Conservation (phyloP, 2,113 vertebrate genomes). For the Ptyas mucosa region DNA sequence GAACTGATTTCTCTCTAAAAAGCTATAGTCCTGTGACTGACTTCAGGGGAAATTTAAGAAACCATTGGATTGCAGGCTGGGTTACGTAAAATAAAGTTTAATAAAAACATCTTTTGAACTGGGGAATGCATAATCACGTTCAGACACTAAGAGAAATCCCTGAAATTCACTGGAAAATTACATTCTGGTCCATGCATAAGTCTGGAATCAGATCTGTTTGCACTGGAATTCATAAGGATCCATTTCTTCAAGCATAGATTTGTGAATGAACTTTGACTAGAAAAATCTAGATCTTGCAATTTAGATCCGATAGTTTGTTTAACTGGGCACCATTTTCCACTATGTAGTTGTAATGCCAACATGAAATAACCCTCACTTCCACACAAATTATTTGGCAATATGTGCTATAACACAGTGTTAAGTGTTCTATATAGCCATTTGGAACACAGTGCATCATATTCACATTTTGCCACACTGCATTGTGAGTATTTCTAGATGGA, state of each 20-base stretch:
- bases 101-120: not conserved
- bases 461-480: slow-evolving; percentile 36
- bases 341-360: not conserved
- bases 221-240: not conserved
- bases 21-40: not conserved
- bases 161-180: not conserved
- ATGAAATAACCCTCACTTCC: slow-evolving; percentile 23
- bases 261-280: not conserved
- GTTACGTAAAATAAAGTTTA: not conserved
- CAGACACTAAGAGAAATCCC: not conserved
- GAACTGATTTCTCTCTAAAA: not conserved
- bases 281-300: not conserved
- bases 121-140: not conserved
- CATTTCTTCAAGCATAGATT: not conserved
- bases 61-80: not conserved
- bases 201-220: not conserved
- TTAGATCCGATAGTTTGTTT: not conserved
- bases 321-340: not conserved
- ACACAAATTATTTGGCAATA: slow-evolving; percentile 12
- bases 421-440: slow-evolving; percentile 49
- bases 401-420: not conserved
- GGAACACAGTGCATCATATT: slow-evolving; percentile 46
- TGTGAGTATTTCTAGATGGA: not conserved
- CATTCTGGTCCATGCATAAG: not conserved
- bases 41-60: not conserved